Percentiles rank a stretch among this genome's conserved stretches.
phyloP scores from a whole-genome alignment of 2,113 vertebrate species.

The Plestiodon gilberti region DNA sequence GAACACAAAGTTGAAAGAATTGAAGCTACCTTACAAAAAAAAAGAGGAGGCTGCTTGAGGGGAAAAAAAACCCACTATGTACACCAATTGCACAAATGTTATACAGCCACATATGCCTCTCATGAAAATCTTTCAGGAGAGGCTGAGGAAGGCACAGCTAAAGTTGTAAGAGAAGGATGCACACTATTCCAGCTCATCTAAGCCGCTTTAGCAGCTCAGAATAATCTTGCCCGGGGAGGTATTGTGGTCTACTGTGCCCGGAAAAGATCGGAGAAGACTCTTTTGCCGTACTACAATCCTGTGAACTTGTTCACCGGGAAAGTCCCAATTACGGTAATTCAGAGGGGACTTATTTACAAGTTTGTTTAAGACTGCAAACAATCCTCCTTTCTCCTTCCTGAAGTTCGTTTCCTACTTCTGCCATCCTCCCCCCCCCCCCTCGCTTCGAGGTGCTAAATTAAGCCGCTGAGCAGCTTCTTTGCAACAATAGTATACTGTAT shows the following conservation, averaged over 20 bases:
- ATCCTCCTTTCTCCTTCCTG: not conserved
- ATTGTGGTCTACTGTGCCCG: not conserved
- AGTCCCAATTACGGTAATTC: too few species aligned
- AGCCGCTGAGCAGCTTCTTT: too few species aligned
- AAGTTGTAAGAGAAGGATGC: not conserved
- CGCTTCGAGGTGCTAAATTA: not conserved
- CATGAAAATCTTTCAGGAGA: too few species aligned
- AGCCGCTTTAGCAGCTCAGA: not conserved
- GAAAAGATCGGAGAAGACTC: not conserved
- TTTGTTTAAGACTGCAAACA: not conserved
- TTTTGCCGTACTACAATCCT: not conserved
- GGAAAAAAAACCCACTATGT: too few species aligned
- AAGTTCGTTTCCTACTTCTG: not conserved
- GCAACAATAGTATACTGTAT: too few species aligned
- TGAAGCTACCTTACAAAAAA: not conserved
- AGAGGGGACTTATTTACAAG: rapidly evolving
- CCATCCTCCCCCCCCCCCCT: too few species aligned
- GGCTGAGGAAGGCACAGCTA: too few species aligned
- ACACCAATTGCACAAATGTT: not conserved
- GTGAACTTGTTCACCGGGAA: too few species aligned
- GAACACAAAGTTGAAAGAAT: not conserved
- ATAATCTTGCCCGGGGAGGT: not conserved
- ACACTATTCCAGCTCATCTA: not conserved
- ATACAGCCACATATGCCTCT: not conserved
- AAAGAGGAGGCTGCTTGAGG: too few species aligned